Percentiles rank a stretch among this genome's conserved stretches.
Conservation (phyloP, 2,888 invertebrate species). For the Doris montereyensis region DNA sequence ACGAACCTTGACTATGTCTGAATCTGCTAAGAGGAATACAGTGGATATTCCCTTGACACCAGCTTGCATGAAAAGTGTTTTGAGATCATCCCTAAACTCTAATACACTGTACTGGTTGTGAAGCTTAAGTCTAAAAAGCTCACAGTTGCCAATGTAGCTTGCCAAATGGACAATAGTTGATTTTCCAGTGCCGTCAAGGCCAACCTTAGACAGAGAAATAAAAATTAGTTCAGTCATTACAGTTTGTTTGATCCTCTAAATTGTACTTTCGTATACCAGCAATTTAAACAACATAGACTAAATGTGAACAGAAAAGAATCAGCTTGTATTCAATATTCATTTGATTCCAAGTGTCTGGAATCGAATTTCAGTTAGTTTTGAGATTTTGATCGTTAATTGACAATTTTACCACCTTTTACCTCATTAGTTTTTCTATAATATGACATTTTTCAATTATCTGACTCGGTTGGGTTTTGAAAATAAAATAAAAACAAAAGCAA, state of each 20-base stretch:
- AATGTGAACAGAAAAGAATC: no score
- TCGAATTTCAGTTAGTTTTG: no score
- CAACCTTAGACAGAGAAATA: constrained; percentile 54
- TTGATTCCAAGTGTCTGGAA: no score
- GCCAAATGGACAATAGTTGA: constrained; percentile 69
- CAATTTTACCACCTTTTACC: no score
- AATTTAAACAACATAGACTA: no score
- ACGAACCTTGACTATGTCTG: constrained; percentile 70
- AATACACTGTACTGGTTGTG: constrained; percentile 66
- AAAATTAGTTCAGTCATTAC: neutral
- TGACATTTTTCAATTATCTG: no score
- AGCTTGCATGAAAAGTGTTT: constrained; percentile 64
- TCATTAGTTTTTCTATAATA: no score
- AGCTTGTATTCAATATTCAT: no score
- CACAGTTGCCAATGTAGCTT: constrained; percentile 67
- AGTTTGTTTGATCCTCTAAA: neutral
- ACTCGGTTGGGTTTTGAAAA: no score
- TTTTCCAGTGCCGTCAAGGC: constrained; percentile 70
- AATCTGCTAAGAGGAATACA: constrained; percentile 70
- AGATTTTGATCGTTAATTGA: no score
- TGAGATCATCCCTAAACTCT: constrained; percentile 72
- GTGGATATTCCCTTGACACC: constrained; percentile 68
- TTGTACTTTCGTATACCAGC: no score
- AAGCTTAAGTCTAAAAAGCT: constrained; percentile 67
- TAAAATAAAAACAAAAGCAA: no score